Evolutionary conservation across 1,140 invertebrate genomes (phyloP), one percentile per base, ranked within the genome.

Genomic region (Lethocerus indicus): DNA sequence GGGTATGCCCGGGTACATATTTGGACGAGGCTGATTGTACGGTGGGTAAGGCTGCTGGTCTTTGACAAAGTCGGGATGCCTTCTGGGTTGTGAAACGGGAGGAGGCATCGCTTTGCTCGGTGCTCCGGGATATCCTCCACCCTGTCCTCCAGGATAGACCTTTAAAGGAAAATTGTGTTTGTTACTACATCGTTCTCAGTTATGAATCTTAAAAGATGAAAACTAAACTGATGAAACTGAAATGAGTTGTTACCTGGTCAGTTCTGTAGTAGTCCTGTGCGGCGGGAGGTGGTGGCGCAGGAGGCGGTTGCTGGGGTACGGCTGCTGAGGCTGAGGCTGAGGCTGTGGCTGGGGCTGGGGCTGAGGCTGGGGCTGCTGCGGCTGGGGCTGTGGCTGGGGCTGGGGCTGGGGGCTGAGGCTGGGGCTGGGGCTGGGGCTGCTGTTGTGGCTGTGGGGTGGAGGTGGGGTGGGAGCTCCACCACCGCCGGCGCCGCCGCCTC

Each of bases 61-160:
- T 70, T 83, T 84, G 57, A 81, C 76, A 71, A 88, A 88, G 66
- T 87, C 84, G 37, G 83, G 85, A 70, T 87, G 85, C 58, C 85
- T 68, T 45, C 83, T 72, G 23, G 83, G 81, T 59, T 82, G 79
- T 44, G 71, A 71, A 25, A 71, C 67, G 40, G 75, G 76, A 36
- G 76, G 74, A 18, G 75, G 75, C 76, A 78, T 79, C 51, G 69
- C 72, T 61, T 77, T 78, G 52, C 71, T 77, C 23, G 65, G 57
- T 16, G 47, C 28, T 6, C 51, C 50, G 1, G 50, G 50, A 25
- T 54, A 52, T 0, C 49, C 47, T 13, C 28, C 29, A n/a, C 37
- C 56, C 36, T 61, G 45, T 16, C 56, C 60, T 24, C 60, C 52
- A 46, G 59, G 52, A 23, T 59, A 60, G n/a, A 50, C 53, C 52